Base-by-base conservation (phyloP, 2,113 vertebrate genomes). In the Oreochromis tanganicae region DNA sequence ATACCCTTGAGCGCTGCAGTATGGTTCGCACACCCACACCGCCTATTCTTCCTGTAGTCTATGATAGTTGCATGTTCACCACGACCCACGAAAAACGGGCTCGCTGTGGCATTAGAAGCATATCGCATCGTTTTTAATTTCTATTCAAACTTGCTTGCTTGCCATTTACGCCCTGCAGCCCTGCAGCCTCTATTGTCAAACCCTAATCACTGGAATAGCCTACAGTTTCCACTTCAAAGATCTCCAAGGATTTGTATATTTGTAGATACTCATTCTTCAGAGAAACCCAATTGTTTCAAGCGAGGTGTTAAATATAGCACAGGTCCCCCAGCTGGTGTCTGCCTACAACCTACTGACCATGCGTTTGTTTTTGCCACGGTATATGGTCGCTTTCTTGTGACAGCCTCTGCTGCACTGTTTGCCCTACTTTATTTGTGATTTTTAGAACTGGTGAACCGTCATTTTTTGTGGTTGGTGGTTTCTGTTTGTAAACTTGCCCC, bases 1-100 rank as follows among this genome's bases (percentile, higher is more conserved):
- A n/a, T 95, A 95, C 94, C 94, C 94, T 94, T 96, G 94, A 93
- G 91, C 94, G 85, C 89, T 93, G 94, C 90, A 92, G 87, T 54
- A 83, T 57, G 71, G 24, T 12, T 82, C 61, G 83, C 84, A 87
- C 92, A 91, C 89, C 88, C 93, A 89, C 93, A 87, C 52, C 85
- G 87, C 66, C 24, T 87, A 55, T 43, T 84, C 56, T 38, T 34
- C 81, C 38, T 61, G 9, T 29, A 81, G 27, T n/a, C 29, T 19
- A 50, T 19, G 36, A 34, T 19, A 19, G 71, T 84, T 71, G 85
- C 88, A 80, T 41, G 55, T 84, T 50, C 68, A 73, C 50, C 29
- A 36, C 21, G 63, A 79, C 9, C 32, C 79, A 83, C 11, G 14
- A 55, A 85, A 21, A 48, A 57, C 6, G 13, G 24, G 63, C 80